Evolutionary conservation across 2,888 invertebrate genomes (phyloP), one percentile per base, ranked within the genome.

Genomic region (Ectropis crepuscularia): DNA sequence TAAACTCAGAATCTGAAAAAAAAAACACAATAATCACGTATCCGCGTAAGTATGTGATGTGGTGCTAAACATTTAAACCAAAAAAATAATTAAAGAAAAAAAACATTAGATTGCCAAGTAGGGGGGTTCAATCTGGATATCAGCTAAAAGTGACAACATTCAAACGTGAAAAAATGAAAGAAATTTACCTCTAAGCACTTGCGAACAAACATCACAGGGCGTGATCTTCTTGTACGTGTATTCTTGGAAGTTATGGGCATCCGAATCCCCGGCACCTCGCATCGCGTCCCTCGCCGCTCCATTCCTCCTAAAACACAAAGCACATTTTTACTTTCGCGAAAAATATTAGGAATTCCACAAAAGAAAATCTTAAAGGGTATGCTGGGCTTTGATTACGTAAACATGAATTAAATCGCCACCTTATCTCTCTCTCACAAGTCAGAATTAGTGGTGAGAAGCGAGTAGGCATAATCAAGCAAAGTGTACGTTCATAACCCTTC

Each of bases 201-300:
- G 97, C 67, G 97, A 97, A 90, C 98, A 98, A 74, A 97, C 96
- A 88, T 98, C 98, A 89, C 98, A 98, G 38, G 98, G 98, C 50
- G 98, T 98, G 78, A 98, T 98, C 93, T 98, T 98, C 93, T 98
- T 97, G 90, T 98, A 98, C 41, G 98, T 98, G 89, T 98, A 97
- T 89, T 98, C 98, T 89, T 97, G 97, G 93, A 98, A 96, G 85
- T 96, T 96, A 89, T 98, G 98, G 70, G 95, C 95, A 61, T 96
- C 96, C 12, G 94, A 94, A 76, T 96, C 96, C 36, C 93, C 93
- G 59, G 93, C 93, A 47, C 92, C 89, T 69, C 93, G 90, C 81
- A 94, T 93, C 61, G 93, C 92, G 68, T 95, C 95, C 71, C 94
- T 92, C 38, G 95, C 93, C 57, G 95, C 94, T 71, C 96, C 96